A percentile compares a stretch with the other conserved stretches of the same genome.
Conservation (phyloP, 2,888 invertebrate genomes). For the Brenthis hecate region DNA sequence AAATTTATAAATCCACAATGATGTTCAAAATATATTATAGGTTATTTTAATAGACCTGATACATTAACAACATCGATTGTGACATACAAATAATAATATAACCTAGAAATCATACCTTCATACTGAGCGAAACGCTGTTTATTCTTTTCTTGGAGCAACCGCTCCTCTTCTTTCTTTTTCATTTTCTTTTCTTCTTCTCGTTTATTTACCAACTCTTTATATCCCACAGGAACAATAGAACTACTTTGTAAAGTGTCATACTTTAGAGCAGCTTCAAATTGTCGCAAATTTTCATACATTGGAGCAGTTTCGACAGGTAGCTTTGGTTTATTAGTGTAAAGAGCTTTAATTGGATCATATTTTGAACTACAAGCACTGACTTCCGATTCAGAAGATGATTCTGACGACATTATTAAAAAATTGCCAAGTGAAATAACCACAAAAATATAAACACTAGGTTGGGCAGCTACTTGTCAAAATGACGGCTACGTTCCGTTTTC, state of each 20-base stretch:
- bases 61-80: not conserved
- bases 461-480: constrained; percentile 3
- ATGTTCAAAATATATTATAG: not conserved
- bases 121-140: constrained; percentile 68
- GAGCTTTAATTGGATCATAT: constrained; percentile 87
- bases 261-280: constrained; percentile 71
- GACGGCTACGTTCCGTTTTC: constrained; percentile 4
- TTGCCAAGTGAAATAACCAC: not conserved
- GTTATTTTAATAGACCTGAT: not conserved
- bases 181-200: constrained; percentile 62
- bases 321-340: constrained; percentile 82
- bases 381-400: constrained; percentile 73
- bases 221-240: constrained; percentile 56
- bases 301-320: constrained; percentile 83
- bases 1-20: too few species aligned
- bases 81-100: constrained; percentile 53
- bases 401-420: constrained; percentile 56
- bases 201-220: constrained; percentile 54
- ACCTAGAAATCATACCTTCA: constrained; percentile 68
- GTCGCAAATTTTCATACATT: constrained; percentile 86
- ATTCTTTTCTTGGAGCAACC: constrained; percentile 62
- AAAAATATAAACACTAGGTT: constrained; percentile 2
- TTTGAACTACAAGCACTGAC: constrained; percentile 66
- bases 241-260: constrained; percentile 31
- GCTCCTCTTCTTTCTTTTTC: constrained; percentile 52